Percentiles rank a stretch among this genome's conserved stretches.
These are phyloP conservation scores for Xylophagus ater DNA, from an alignment of 2,888 invertebrate species.

Conservation along the genomic window DNA sequence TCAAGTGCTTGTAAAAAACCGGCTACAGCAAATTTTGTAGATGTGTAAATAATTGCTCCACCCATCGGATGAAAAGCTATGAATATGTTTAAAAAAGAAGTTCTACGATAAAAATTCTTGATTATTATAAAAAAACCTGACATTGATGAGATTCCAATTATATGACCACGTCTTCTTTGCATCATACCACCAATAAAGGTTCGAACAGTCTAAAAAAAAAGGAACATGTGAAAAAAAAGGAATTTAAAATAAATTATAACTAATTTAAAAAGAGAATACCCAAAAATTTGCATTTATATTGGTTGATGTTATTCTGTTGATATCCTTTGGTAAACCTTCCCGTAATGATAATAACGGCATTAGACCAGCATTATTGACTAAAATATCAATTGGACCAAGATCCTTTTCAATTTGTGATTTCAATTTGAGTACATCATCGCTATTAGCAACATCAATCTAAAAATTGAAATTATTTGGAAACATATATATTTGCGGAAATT, in stretches of 20 bases:
- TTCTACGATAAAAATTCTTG: neutral
- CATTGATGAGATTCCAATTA: slow-evolving; percentile 40
- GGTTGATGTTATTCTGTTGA: slow-evolving; percentile 37
- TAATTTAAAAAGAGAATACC: slow-evolving; percentile 25
- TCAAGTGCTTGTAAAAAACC: slow-evolving; percentile 38
- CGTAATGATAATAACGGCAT: slow-evolving; percentile 37
- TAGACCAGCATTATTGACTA: slow-evolving; percentile 41
- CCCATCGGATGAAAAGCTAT: slow-evolving; percentile 16
- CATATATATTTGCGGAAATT: too few species aligned
- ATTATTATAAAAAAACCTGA: slow-evolving; percentile 24
- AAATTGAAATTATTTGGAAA: neutral
- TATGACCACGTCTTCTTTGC: slow-evolving; percentile 36
- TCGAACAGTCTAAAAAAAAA: slow-evolving; percentile 33
- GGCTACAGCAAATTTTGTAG: slow-evolving; percentile 40
- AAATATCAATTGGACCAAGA: slow-evolving; percentile 38
- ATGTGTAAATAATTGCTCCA: slow-evolving; percentile 27
- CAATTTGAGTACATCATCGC: slow-evolving; percentile 32
- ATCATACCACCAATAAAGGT: slow-evolving; percentile 40
- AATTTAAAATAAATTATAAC: neutral
- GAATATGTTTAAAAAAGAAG: too few species aligned
- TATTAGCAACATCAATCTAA: slow-evolving; percentile 37
- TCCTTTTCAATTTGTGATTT: slow-evolving; percentile 33
- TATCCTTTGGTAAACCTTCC: slow-evolving; percentile 34
- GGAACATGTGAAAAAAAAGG: neutral
- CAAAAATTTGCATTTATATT: slow-evolving; percentile 40